Conservation (phyloP, 1,140 invertebrate species). For the Muscidifurax raptorellus region DNA sequence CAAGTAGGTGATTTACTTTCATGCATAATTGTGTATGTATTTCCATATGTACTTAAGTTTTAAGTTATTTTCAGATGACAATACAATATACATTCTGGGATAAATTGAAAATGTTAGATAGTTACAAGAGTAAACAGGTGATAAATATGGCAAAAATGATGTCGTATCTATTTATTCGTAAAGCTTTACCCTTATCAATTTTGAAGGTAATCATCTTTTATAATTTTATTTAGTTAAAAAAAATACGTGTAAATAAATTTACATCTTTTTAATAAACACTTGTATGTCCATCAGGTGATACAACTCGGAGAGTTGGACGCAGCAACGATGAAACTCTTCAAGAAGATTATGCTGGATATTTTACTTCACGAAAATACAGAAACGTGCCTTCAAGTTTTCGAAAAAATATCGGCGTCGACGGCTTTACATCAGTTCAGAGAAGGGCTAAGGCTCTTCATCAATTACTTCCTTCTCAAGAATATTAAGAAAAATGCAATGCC, state of each 20-base stretch:
- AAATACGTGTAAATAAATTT: neutral
- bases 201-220: slow-evolving; percentile 83
- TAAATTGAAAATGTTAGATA: slow-evolving; percentile 88
- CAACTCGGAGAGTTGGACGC: slow-evolving; percentile 88
- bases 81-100: slow-evolving; percentile 95
- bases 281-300: slow-evolving; percentile 78
- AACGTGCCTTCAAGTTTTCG: slow-evolving; percentile 80
- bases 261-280: slow-evolving; percentile 16
- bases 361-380: slow-evolving; percentile 79
- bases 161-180: slow-evolving; percentile 86
- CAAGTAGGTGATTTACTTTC: slow-evolving; percentile 78
- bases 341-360: slow-evolving; percentile 83
- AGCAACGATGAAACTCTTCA: slow-evolving; percentile 81
- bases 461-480: slow-evolving; percentile 85
- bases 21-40: slow-evolving; percentile 41
- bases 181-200: slow-evolving; percentile 87
- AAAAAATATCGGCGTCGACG: slow-evolving; percentile 79
- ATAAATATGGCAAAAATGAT: slow-evolving; percentile 88
- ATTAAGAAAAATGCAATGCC: slow-evolving; percentile 73
- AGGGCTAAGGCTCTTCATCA: slow-evolving; percentile 86
- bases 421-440: slow-evolving; percentile 85
- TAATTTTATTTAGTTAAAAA: slow-evolving; percentile 2
- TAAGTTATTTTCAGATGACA: slow-evolving; percentile 81
- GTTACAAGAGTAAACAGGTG: slow-evolving; percentile 79
- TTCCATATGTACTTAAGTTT: neutral